phyloP scores from a whole-genome alignment of 2,888 invertebrate species.

The Drosophila bunnanda region DNA sequence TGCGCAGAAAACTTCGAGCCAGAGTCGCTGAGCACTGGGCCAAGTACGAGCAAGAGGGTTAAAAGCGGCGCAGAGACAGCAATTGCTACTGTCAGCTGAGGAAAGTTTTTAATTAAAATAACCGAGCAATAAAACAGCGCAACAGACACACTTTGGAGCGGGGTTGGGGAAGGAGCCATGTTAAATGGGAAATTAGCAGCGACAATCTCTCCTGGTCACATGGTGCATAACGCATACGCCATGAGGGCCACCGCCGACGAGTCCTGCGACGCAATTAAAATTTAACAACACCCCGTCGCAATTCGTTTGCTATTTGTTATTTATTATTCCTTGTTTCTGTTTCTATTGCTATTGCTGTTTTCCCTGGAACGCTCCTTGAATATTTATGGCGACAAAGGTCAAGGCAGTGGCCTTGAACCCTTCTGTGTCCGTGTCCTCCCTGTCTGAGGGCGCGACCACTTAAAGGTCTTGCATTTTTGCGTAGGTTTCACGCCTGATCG shows the following conservation, averaged over 20 bases:
- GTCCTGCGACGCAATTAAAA: constrained; percentile 66
- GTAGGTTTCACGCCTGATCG: constrained; percentile 42
- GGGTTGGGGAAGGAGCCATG: background rate
- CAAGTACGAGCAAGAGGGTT: constrained; percentile 9
- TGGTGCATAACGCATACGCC: constrained; percentile 51
- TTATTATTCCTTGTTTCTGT: constrained; percentile 8
- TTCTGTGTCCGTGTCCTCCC: background rate
- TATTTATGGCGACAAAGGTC: constrained; percentile 58
- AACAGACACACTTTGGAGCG: constrained; percentile 11
- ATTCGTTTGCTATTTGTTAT: constrained; percentile 41
- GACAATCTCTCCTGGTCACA: constrained; percentile 52
- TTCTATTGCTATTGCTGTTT: background rate
- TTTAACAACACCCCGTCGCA: constrained; percentile 57
- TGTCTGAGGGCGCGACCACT: constrained; percentile 16
- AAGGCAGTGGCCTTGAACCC: constrained; percentile 61
- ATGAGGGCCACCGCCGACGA: constrained; percentile 1
- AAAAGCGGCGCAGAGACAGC: constrained; percentile 9
- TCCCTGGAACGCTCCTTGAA: constrained; percentile 24
- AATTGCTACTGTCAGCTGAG: constrained; percentile 68
- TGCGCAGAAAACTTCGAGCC: constrained; percentile 44
- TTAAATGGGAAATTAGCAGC: constrained; percentile 59
- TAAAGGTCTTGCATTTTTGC: constrained; percentile 26
- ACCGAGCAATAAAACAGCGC: constrained; percentile 74
- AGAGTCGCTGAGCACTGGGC: constrained; percentile 6
- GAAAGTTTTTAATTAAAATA: constrained; percentile 81